Percentiles rank a stretch among this genome's conserved stretches.
phyloP scores from a whole-genome alignment of 1,140 invertebrate species.

The Brachionus sp. region DNA sequence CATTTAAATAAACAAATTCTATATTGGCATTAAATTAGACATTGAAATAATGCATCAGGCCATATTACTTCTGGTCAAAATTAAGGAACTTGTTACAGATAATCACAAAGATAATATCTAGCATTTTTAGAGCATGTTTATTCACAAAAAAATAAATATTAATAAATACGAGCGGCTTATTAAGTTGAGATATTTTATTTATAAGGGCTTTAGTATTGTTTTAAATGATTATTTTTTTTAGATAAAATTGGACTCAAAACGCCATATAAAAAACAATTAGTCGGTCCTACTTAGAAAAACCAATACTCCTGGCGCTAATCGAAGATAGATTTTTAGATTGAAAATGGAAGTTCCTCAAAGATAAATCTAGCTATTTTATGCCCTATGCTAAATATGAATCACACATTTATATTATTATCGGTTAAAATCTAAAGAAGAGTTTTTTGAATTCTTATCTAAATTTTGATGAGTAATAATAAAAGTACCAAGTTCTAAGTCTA shows the following conservation, averaged over 20 bases:
- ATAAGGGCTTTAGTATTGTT: neutral
- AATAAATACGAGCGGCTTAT: neutral
- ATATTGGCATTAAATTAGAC: neutral
- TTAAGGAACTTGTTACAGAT: neutral
- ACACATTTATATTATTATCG: neutral
- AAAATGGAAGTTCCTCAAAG: neutral
- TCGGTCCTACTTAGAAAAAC: neutral
- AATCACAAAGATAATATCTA: neutral
- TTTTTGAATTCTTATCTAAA: neutral
- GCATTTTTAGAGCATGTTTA: neutral
- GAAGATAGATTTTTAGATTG: neutral
- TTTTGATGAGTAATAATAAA: neutral
- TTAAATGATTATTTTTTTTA: neutral
- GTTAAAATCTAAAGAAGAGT: neutral
- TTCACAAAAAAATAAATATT: neutral
- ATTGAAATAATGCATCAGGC: neutral
- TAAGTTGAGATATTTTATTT: neutral
- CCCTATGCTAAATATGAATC: neutral
- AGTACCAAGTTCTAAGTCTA: constrained; percentile 38
- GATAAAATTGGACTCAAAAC: neutral
- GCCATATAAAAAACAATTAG: neutral
- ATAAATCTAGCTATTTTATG: neutral
- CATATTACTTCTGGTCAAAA: neutral
- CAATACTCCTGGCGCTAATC: constrained; percentile 1
- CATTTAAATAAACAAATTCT: constrained; percentile 1